Evolutionary conservation across 2,113 vertebrate species (phyloP), one percentile per base, ranked within the genome.

Genomic region (Gobio gobio): DNA sequence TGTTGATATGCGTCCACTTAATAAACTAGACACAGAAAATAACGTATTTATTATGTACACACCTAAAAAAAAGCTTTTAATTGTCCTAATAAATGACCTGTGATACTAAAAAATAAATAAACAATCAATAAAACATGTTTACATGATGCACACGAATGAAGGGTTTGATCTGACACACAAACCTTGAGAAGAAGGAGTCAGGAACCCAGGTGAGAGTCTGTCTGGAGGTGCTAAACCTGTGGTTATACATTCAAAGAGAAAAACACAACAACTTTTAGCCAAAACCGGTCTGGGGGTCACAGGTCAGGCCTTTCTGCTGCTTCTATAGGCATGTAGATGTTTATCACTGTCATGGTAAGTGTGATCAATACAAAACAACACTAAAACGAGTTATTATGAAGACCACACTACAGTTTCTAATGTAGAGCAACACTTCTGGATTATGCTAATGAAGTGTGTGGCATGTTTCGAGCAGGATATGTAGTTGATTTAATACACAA

Each of bases 131-230:
- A 68, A 36, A 10, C 8, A 16, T 22, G 22, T 40, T 40, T 40
- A 22, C 0, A 36, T 43, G 3, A 20, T 43, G 7, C 40, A 40
- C 3, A 12, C 4, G 9, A 40, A 4, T 18, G 0, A 22, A n/a
- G 18, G 36, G 0, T 70, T 22, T 70, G 18, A 10, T 18, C 5
- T 63, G 33, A 40, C 3, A 4, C 33, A 85, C 88, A 59, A 33
- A 97, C 97, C 97, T 98, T 89, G 96, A 97, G 88, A 98, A 98
- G 72, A 97, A 98, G 4, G 97, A 97, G 91, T 98, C 97, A 1
- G 97, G 96, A 64, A 96, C 96, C 97, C 97, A 98, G 0, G 96
- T 97, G 72, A 98, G 94, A 0, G 97, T 97, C 93, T 97, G 96
- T 49, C 96, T 91, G 85, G 97, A 97, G 59, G 97, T 97, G 90